Conservation (phyloP, 35 echinoderm and acorn worm genomes). For the Apostichopus californicus region DNA sequence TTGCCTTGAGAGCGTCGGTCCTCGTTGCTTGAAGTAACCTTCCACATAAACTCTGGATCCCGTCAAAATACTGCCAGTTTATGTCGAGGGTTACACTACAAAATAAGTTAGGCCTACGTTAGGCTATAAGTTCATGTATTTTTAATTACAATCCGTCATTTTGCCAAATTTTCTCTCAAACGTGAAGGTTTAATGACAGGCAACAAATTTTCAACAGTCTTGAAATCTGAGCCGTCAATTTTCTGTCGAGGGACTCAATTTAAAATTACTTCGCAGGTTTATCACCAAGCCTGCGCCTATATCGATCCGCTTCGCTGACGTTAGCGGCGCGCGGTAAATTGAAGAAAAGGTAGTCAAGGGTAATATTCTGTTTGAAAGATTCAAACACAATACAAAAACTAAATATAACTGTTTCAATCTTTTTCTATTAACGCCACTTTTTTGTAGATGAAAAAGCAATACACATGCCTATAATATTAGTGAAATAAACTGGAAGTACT, state of each 20-base stretch:
- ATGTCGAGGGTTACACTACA: too few species aligned
- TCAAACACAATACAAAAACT: neutral
- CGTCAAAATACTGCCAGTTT: too few species aligned
- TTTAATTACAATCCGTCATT: constrained; percentile 19
- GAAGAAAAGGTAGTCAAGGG: constrained; percentile 8
- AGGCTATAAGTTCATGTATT: neutral
- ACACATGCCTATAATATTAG: too few species aligned
- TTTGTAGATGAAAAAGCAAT: neutral
- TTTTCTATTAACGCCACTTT: neutral
- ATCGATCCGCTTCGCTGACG: constrained; percentile 12
- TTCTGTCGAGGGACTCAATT: constrained; percentile 29
- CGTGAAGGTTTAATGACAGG: constrained; percentile 28
- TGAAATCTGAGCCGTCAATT: constrained; percentile 47
- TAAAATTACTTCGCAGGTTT: constrained; percentile 50
- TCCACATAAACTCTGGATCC: too few species aligned
- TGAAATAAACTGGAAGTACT: too few species aligned
- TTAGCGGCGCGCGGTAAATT: constrained; percentile 8
- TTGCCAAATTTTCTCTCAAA: neutral
- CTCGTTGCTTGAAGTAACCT: too few species aligned
- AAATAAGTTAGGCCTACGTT: neutral
- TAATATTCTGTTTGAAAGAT: neutral
- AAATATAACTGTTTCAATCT: neutral
- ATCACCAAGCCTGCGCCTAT: constrained; percentile 28
- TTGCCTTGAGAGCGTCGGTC: too few species aligned
- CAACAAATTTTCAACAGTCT: constrained; percentile 33